These are phyloP conservation scores for Pangasius larnaudii DNA, from an alignment of 2,797 vertebrate genomes.

Conservation along the genomic window DNA sequence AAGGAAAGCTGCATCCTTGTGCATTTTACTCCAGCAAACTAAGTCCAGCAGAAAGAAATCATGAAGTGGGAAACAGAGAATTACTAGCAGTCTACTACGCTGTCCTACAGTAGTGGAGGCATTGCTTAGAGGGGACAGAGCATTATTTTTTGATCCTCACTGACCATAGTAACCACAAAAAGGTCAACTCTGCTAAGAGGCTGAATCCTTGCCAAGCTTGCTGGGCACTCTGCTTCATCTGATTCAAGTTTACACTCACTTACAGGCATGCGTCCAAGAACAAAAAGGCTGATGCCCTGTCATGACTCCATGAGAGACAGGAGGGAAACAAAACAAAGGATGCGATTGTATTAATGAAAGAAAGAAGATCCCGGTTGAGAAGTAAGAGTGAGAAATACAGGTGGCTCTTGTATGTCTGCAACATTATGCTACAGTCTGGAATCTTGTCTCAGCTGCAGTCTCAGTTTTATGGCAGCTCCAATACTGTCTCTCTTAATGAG, in stretches of 20 bases:
- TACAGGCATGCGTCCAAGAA: neutral
- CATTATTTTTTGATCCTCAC: neutral
- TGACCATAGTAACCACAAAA: neutral
- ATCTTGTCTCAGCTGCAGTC: neutral
- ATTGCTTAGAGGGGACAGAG: neutral
- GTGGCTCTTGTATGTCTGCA: neutral
- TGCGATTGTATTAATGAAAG: neutral
- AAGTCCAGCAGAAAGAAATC: neutral
- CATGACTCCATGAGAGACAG: neutral
- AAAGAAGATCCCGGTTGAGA: neutral
- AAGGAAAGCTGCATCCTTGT: no score
- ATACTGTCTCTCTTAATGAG: constrained; percentile 14
- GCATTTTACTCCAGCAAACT: neutral
- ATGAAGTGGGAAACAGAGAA: neutral
- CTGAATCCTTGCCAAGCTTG: constrained; percentile 1
- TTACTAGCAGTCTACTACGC: neutral
- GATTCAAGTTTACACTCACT: neutral
- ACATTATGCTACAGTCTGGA: neutral
- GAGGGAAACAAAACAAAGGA: neutral
- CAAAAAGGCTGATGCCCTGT: neutral
- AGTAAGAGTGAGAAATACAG: neutral
- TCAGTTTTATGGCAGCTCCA: neutral
- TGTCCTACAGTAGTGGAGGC: neutral
- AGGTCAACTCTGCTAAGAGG: constrained; percentile 3
- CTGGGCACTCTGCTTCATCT: neutral